phyloP scores from a whole-genome alignment of 2,888 invertebrate species.

The Eubasilissa splendida region DNA sequence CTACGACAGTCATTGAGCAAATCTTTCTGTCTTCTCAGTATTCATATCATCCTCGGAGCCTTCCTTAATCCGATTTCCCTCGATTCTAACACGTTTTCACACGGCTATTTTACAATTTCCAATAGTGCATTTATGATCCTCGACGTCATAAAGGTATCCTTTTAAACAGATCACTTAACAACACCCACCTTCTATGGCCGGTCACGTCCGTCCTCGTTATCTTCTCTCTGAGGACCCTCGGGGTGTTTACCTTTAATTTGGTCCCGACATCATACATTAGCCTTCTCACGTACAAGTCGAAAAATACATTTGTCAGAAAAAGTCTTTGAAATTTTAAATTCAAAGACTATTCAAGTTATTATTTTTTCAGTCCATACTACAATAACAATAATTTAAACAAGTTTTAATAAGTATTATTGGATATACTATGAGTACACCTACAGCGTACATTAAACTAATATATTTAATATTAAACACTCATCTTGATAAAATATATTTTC shows the following conservation, averaged over 20 bases:
- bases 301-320: slow-evolving; percentile 20
- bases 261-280: slow-evolving; percentile 18
- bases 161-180: slow-evolving; percentile 24
- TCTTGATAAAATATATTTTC: too few relatives aligned
- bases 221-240: neutral
- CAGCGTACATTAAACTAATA: too few relatives aligned
- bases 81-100: slow-evolving; percentile 55
- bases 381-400: too few relatives aligned
- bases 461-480: too few relatives aligned
- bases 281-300: slow-evolving; percentile 12
- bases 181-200: slow-evolving; percentile 36
- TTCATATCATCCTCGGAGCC: slow-evolving; percentile 31
- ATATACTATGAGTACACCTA: too few relatives aligned
- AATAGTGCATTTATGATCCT: slow-evolving; percentile 26
- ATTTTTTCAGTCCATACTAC: too few relatives aligned
- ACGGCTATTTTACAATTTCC: slow-evolving; percentile 27
- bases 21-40: slow-evolving; percentile 2
- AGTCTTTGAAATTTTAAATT: neutral
- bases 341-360: too few relatives aligned
- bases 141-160: slow-evolving; percentile 40
- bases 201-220: slow-evolving; percentile 26
- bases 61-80: slow-evolving; percentile 54
- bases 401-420: too few relatives aligned
- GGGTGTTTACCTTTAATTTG: slow-evolving; percentile 29
- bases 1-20: neutral